Percentiles rank a stretch among this genome's conserved stretches.
phyloP scores from a whole-genome alignment of 2,888 invertebrate genomes.

The Lysandra coridon region DNA sequence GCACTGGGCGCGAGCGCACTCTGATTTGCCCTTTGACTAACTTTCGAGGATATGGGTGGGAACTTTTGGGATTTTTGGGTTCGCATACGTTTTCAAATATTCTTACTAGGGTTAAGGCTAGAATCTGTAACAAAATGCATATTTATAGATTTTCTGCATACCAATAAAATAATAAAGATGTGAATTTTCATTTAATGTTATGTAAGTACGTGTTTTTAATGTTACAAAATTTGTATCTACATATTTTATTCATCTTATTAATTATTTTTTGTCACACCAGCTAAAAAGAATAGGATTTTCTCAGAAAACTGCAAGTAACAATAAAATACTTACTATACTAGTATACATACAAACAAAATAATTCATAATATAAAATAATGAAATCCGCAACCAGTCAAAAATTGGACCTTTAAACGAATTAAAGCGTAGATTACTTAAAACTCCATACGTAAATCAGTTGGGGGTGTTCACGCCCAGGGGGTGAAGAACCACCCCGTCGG shows the following conservation, averaged over 20 bases:
- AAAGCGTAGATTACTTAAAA: slow-evolving; percentile 49
- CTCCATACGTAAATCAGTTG: slow-evolving; percentile 58
- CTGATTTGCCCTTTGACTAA: slow-evolving; percentile 59
- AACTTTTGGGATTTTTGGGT: slow-evolving; percentile 45
- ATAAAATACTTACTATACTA: neutral
- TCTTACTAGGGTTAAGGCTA: too few relatives aligned
- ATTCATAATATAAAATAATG: neutral
- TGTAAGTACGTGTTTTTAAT: too few relatives aligned
- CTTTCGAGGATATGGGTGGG: slow-evolving; percentile 46
- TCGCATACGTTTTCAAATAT: slow-evolving; percentile 38
- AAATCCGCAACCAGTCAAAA: neutral
- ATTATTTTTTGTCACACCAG: too few relatives aligned
- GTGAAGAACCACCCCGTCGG: slow-evolving; percentile 41
- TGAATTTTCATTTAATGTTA: too few relatives aligned
- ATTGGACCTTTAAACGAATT: slow-evolving; percentile 17
- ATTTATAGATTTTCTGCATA: too few relatives aligned
- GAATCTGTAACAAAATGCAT: too few relatives aligned
- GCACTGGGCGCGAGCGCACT: slow-evolving; percentile 68
- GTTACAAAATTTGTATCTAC: too few relatives aligned
- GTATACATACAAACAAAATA: neutral
- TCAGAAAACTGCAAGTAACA: neutral
- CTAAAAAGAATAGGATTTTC: too few relatives aligned
- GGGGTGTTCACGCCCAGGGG: slow-evolving; percentile 24
- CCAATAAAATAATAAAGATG: too few relatives aligned
- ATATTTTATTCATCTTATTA: too few relatives aligned